These are phyloP conservation scores for Ypsolopha scabrella DNA, from an alignment of 2,888 invertebrate genomes.

Conservation along the genomic window DNA sequence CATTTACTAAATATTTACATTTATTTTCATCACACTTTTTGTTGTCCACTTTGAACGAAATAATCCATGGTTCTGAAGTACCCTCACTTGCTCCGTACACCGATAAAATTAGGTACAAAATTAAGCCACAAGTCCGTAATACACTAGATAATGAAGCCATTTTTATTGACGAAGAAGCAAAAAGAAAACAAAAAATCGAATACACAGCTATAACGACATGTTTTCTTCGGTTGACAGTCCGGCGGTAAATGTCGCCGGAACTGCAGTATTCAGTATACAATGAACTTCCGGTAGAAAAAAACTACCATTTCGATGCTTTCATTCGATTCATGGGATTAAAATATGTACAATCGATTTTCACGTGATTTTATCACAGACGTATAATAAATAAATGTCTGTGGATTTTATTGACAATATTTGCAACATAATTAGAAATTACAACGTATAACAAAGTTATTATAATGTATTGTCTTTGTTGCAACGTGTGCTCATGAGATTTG, in stretches of 20 bases:
- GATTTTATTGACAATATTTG: too few species aligned
- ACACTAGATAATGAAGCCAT: constrained; percentile 43
- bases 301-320: too few species aligned
- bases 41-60: constrained; percentile 31
- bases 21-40: constrained; percentile 31
- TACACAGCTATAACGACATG: constrained; percentile 36
- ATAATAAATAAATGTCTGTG: constrained; percentile 3
- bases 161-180: constrained; percentile 22
- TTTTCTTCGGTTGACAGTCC: constrained; percentile 47
- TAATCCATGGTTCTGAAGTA: constrained; percentile 32
- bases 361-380: background rate
- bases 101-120: constrained; percentile 35
- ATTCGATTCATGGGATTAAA: too few species aligned
- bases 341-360: background rate
- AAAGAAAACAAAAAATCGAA: constrained; percentile 32
- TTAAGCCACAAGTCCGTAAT: constrained; percentile 64
- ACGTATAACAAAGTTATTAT: too few species aligned
- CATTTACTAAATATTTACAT: constrained; percentile 62
- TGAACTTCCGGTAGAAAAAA: constrained; percentile 23
- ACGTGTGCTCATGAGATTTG: too few species aligned
- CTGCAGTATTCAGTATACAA: constrained; percentile 42
- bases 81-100: constrained; percentile 27
- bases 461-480: too few species aligned
- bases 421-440: too few species aligned
- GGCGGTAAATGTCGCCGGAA: constrained; percentile 57